These are phyloP conservation scores for Encarsia formosa DNA, from an alignment of 2,888 invertebrate genomes.

Conservation along the genomic window DNA sequence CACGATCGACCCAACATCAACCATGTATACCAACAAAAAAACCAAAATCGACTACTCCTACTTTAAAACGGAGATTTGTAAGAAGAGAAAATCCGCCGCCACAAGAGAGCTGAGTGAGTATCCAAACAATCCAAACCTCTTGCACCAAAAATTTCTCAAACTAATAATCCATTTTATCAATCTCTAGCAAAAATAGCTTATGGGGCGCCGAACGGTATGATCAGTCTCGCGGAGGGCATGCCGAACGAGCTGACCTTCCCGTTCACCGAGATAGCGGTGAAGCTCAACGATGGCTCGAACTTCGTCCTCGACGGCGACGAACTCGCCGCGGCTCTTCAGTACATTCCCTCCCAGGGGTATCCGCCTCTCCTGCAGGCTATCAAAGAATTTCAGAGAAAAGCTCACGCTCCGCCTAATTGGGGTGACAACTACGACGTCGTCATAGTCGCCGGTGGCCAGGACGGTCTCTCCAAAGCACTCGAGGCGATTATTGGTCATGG, in stretches of 20 bases:
- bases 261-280: conserved; percentile 60
- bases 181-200: conserved; percentile 55
- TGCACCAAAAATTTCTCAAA: too few species aligned
- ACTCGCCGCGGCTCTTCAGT: conserved; percentile 67
- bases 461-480: conserved; percentile 70
- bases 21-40: too few species aligned
- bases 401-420: conserved; percentile 66
- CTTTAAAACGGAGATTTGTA: conserved; percentile 53
- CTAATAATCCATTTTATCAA: too few species aligned
- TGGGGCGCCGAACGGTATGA: conserved; percentile 52
- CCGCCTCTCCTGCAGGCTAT: conserved; percentile 53
- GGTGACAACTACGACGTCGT: conserved; percentile 59
- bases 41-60: conserved; percentile 51
- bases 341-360: conserved; percentile 70
- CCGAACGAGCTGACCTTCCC: conserved; percentile 72
- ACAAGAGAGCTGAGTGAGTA: conserved; percentile 57
- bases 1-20: too few species aligned
- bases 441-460: conserved; percentile 72
- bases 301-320: conserved; percentile 58
- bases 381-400: conserved; percentile 59
- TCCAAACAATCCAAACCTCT: too few species aligned
- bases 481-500: conserved; percentile 68
- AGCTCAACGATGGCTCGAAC: conserved; percentile 56
- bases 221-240: conserved; percentile 70
- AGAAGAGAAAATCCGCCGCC: conserved; percentile 52